A percentile compares a stretch with the other conserved stretches of the same genome.
phyloP scores from a whole-genome alignment of 2,113 vertebrate genomes.

The Salvator merianae region DNA sequence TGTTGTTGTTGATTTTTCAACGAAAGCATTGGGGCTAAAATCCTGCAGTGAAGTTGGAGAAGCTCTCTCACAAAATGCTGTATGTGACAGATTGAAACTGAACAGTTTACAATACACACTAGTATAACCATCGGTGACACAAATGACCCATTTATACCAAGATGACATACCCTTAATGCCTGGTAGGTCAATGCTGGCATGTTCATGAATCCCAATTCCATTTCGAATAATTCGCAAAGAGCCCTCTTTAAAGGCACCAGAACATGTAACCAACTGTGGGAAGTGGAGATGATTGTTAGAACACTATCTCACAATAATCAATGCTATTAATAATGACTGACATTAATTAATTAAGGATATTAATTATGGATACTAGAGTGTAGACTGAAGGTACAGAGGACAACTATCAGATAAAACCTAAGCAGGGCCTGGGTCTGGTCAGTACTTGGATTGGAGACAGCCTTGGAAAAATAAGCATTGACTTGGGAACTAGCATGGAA shows the following conservation, averaged over 20 bases:
- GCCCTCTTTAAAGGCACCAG: constrained; percentile 96
- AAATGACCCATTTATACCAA: neutral
- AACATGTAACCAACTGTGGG: constrained; percentile 94
- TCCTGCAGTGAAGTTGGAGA: neutral
- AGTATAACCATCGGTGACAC: neutral
- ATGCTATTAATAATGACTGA: neutral
- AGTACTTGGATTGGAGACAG: too few relatives aligned
- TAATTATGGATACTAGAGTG: neutral
- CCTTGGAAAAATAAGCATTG: too few relatives aligned
- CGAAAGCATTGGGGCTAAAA: neutral
- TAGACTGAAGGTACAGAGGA: too few relatives aligned
- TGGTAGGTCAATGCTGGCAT: constrained; percentile 96
- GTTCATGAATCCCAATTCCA: constrained; percentile 97
- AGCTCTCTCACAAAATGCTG: neutral
- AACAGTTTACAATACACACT: neutral
- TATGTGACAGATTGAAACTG: neutral
- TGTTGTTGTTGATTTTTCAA: neutral
- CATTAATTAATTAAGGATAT: neutral
- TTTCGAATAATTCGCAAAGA: constrained; percentile 97
- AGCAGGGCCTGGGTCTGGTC: too few relatives aligned
- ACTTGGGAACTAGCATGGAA: too few relatives aligned
- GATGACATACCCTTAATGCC: constrained; percentile 90
- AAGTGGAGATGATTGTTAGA: constrained; percentile 27
- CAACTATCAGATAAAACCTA: too few relatives aligned
- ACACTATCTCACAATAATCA: neutral